Percentiles rank a stretch among this genome's conserved stretches.
phyloP scores from a whole-genome alignment of 2,113 vertebrate species.

The Zosterops borbonicus region DNA sequence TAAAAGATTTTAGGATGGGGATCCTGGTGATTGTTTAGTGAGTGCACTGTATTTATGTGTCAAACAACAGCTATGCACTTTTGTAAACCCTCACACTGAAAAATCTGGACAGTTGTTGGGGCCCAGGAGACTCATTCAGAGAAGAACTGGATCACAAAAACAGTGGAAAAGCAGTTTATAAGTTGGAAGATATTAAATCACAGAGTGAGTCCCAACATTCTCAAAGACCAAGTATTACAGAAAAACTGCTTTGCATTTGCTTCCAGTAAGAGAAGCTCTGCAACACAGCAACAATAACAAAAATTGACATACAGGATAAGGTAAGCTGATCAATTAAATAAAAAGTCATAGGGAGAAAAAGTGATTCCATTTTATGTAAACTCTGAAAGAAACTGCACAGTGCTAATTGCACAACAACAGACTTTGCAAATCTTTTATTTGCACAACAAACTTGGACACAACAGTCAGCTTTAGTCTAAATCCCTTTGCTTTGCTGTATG shows the following conservation, averaged over 20 bases:
- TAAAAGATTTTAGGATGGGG: not conserved
- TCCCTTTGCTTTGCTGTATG: not conserved
- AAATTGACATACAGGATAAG: not conserved
- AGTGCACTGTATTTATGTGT: not conserved
- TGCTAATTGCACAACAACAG: not conserved
- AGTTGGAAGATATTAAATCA: not conserved
- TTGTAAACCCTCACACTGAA: not conserved
- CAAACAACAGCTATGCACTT: not conserved
- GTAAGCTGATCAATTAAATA: not conserved
- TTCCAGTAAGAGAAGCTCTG: not conserved
- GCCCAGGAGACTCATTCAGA: not conserved
- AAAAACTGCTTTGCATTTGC: not conserved
- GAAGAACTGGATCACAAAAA: not conserved
- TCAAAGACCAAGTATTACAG: not conserved
- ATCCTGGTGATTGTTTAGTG: not conserved
- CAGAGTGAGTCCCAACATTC: not conserved
- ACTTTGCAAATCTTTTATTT: conserved; percentile 43
- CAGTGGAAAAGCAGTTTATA: not conserved
- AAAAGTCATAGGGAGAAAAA: not conserved
- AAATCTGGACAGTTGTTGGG: not conserved
- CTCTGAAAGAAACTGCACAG: not conserved
- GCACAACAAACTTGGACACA: not conserved
- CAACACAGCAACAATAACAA: not conserved
- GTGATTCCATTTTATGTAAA: not conserved
- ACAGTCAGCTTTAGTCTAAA: conserved; percentile 37